Percentiles rank a stretch among this genome's conserved stretches.
Evolutionary conservation across 2,888 invertebrate species (phyloP).

Genomic region (Tolmerus cingulatus): DNA sequence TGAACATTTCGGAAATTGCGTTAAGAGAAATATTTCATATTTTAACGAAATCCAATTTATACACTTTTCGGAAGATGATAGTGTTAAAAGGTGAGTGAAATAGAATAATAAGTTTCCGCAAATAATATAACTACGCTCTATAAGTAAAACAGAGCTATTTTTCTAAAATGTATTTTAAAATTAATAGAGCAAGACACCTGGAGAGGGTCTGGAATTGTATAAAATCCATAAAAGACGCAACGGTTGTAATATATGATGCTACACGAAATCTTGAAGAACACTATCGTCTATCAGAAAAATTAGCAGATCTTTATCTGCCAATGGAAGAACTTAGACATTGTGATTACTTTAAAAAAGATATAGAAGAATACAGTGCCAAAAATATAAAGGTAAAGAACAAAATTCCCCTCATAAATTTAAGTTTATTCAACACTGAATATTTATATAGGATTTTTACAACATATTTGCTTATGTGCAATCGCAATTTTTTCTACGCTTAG

Average conservation of each 20-base stretch:
- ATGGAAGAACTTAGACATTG: conserved; percentile 62
- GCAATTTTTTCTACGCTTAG: conserved; percentile 60
- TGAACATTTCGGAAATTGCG: conserved; percentile 61
- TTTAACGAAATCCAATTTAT: conserved; percentile 61
- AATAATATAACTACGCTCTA: not conserved
- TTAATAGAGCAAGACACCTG: conserved; percentile 57
- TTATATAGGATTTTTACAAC: conserved; percentile 60
- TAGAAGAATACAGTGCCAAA: conserved; percentile 60
- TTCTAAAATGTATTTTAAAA: not conserved
- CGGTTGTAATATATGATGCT: conserved; percentile 60
- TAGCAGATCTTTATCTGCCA: conserved; percentile 57
- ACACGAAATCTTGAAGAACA: conserved; percentile 59
- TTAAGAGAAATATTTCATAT: conserved; percentile 60
- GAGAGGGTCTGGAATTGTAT: conserved; percentile 62
- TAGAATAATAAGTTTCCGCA: not conserved
- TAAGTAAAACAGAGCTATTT: not conserved
- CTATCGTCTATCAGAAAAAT: conserved; percentile 56
- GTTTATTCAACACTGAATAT: not conserved
- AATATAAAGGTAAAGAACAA: conserved; percentile 57
- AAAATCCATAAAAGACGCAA: conserved; percentile 59
- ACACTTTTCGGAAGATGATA: conserved; percentile 38
- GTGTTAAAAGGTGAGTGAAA: not conserved
- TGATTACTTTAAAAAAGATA: conserved; percentile 60
- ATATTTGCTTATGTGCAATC: conserved; percentile 63
- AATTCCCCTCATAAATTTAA: not conserved